A percentile compares a stretch with the other conserved stretches of the same genome.
These are phyloP conservation scores for Aphidius ervi DNA, from an alignment of 1,140 invertebrate genomes.

Conservation along the genomic window DNA sequence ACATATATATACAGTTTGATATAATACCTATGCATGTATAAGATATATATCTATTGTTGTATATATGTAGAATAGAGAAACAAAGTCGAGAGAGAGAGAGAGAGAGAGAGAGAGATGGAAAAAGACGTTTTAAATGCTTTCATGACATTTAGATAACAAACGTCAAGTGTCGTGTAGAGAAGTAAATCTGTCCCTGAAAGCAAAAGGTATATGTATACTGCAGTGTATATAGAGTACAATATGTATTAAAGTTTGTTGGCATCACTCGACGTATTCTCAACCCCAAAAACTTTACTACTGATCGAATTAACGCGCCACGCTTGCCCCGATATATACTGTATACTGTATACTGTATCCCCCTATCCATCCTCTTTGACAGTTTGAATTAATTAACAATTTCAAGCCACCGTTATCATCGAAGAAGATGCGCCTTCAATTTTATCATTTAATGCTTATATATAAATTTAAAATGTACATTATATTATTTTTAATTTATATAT, in stretches of 20 bases:
- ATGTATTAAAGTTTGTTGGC: not conserved
- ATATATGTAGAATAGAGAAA: no score
- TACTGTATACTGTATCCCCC: constrained; percentile 16
- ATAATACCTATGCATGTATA: no score
- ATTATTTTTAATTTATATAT: no score
- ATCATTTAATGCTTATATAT: no score
- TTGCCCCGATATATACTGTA: constrained; percentile 39
- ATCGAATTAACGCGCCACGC: constrained; percentile 52
- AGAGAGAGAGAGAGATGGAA: no score
- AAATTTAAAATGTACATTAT: no score
- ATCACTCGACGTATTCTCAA: constrained; percentile 32
- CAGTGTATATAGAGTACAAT: constrained; percentile 1
- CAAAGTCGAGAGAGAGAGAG: no score
- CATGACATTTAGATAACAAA: constrained; percentile 47
- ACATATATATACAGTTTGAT: no score
- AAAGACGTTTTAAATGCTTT: constrained; percentile 33
- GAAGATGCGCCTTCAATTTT: no score
- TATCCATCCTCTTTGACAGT: constrained; percentile 34
- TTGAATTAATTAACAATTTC: constrained; percentile 51
- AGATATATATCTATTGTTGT: no score
- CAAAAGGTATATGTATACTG: constrained; percentile 24
- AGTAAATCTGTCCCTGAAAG: constrained; percentile 46
- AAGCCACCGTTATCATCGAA: constrained; percentile 40
- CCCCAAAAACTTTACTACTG: constrained; percentile 45
- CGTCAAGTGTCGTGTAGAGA: constrained; percentile 41